A percentile compares a stretch with the other conserved stretches of the same genome.
These are phyloP conservation scores for Stegodyphus dumicola DNA, from an alignment of 1,140 invertebrate genomes.

Conservation along the genomic window DNA sequence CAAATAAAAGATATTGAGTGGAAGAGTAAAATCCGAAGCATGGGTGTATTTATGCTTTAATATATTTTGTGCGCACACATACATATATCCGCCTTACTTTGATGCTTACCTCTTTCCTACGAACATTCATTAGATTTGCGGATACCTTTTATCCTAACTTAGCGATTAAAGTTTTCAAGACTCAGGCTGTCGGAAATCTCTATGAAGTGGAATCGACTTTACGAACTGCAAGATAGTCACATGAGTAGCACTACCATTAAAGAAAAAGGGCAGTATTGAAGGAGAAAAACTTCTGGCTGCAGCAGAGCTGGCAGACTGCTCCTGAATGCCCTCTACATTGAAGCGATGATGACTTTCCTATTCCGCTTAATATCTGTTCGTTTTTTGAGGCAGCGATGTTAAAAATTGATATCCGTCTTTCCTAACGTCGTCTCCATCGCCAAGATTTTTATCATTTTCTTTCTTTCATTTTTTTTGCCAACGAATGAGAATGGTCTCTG, in stretches of 20 bases:
- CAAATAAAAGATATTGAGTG: no score
- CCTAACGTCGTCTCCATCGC: slow-evolving; percentile 19
- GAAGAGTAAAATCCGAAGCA: no score
- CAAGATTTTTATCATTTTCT: slow-evolving; percentile 7
- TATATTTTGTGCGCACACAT: no score
- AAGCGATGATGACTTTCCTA: slow-evolving; percentile 7
- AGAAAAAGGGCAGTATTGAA: neutral
- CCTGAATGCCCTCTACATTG: neutral
- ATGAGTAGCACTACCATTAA: slow-evolving; percentile 24
- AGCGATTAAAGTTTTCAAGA: no score
- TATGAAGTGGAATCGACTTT: slow-evolving; percentile 17
- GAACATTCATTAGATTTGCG: no score
- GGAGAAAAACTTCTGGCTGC: slow-evolving; percentile 8
- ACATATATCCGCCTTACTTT: no score
- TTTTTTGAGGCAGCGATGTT: slow-evolving; percentile 25
- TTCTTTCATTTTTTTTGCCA: neutral
- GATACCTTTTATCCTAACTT: no score
- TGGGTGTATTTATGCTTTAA: no score
- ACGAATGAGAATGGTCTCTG: slow-evolving; percentile 1
- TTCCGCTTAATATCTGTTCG: slow-evolving; percentile 26
- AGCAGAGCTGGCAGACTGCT: slow-evolving; percentile 1
- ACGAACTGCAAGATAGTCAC: slow-evolving; percentile 17
- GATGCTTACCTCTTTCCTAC: no score
- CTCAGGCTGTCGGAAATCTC: no score
- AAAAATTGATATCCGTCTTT: slow-evolving; percentile 16